Base-by-base conservation (phyloP, 2,888 invertebrate genomes). In the Agriopis marginaria region DNA sequence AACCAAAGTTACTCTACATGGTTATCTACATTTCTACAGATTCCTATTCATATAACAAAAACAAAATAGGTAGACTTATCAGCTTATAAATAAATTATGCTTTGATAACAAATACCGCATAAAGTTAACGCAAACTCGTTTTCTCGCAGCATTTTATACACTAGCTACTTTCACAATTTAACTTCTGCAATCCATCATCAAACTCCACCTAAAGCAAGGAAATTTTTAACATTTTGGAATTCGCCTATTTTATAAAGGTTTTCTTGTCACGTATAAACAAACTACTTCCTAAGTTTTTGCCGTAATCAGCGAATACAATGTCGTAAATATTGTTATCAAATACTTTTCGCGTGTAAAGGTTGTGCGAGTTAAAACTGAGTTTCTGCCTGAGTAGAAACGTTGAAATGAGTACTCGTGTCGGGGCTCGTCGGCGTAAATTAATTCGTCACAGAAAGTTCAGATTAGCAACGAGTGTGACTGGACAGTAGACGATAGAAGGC, bases 21-120 rank as follows among this genome's bases (percentile, higher is more conserved):
- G 85, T 88, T 91, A 92, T 93, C 92, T 93, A 93, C 93, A 93
- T 90, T 91, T 92, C 93, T 93, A 93, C 91, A 91, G 77, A 82
- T 80, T 83, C 86, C 86, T 86, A 77, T 84, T 80, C 81, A 79
- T 80, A 83, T 79, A 86, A 84, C 80, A 72, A 80, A 70, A 81
- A 82, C 86, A 80, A 82, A 86, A 83, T 88, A 84, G 83, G 78
- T 77, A 85, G 83, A 79, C 76, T 80, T 81, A 80, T 81, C 79
- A 83, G 79, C 85, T 88, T 90, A 89, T 55, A 86, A 89, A 89
- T 89, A 88, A 90, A 90, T 89, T 86, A 90, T 87, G 84, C 82
- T 77, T 83, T 81, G 79, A 82, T 80, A 82, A 80, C 78, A 82
- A 78, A 77, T 79, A 85, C 77, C 71, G 76, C 84, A 86, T 83